Conservation (phyloP, 2,888 invertebrate species). For the Willowsia nigromaculata region DNA sequence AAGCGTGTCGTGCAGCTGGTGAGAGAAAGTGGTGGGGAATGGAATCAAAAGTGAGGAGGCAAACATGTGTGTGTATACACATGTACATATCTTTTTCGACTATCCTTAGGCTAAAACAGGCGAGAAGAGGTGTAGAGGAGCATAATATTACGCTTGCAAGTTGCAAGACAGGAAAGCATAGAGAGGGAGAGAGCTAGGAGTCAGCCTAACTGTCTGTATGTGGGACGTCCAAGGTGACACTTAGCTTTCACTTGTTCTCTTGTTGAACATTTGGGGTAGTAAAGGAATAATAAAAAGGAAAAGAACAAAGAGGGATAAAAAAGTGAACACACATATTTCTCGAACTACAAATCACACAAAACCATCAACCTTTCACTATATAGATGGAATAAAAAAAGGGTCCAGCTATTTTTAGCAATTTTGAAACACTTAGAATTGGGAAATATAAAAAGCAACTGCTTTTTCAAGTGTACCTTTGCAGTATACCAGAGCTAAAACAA, state of each 20-base stretch:
- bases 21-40: not conserved
- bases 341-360: not conserved
- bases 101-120: not conserved
- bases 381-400: not conserved
- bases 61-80: not conserved
- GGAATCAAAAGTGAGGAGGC: not conserved
- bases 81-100: not conserved
- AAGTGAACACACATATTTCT: not conserved
- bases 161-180: too few species aligned
- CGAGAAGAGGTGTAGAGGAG: not conserved
- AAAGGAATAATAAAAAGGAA: conserved; percentile 41
- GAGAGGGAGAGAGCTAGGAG: conserved; percentile 30
- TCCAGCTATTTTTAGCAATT: not conserved
- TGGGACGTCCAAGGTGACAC: conserved; percentile 62
- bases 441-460: not conserved
- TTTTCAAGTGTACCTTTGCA: too few species aligned
- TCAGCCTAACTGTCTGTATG: conserved; percentile 47
- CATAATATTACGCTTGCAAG: not conserved
- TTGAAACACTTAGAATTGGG: not conserved
- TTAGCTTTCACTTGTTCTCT: conserved; percentile 63
- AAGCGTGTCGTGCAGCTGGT: conserved; percentile 23
- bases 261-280: conserved; percentile 57
- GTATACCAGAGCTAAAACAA: too few species aligned
- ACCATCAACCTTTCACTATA: not conserved
- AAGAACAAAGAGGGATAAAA: not conserved